A percentile compares a stretch with the other conserved stretches of the same genome.
Conservation (phyloP, 2,888 invertebrate genomes). For the Deilephila elpenor region DNA sequence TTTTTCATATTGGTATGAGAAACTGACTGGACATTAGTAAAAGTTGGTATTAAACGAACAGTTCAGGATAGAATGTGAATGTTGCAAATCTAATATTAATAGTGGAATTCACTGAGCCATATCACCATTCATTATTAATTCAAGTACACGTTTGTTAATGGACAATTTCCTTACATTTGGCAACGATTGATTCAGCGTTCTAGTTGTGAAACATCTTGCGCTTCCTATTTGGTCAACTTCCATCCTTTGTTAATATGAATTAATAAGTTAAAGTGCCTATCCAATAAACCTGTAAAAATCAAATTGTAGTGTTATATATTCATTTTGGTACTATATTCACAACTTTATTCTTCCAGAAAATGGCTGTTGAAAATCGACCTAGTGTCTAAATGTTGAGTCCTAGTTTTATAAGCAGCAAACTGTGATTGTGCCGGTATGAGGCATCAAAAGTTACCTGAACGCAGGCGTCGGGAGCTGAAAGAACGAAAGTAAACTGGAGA, state of each 20-base stretch:
- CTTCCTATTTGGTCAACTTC: constrained; percentile 11
- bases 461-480: constrained; percentile 13
- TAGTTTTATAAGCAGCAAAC: neutral
- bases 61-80: too few species aligned
- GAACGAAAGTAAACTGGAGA: constrained; percentile 40
- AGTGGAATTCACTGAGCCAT: neutral
- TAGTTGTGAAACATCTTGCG: neutral
- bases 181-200: neutral
- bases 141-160: neutral
- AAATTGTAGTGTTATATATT: too few species aligned
- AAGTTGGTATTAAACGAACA: too few species aligned
- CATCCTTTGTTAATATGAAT: neutral
- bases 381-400: neutral
- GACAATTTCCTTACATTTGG: constrained; percentile 1
- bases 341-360: too few species aligned
- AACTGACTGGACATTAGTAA: too few species aligned
- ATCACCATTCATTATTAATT: neutral
- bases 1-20: too few species aligned
- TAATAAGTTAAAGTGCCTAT: neutral
- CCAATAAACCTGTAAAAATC: neutral
- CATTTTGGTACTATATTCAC: too few species aligned
- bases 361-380: neutral
- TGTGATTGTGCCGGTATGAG: constrained; percentile 19
- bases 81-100: neutral
- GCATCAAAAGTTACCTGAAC: constrained; percentile 28